Percentiles rank a stretch among this genome's conserved stretches.
phyloP scores from a whole-genome alignment of 2,797 vertebrate species.

The Sebastes reedi region DNA sequence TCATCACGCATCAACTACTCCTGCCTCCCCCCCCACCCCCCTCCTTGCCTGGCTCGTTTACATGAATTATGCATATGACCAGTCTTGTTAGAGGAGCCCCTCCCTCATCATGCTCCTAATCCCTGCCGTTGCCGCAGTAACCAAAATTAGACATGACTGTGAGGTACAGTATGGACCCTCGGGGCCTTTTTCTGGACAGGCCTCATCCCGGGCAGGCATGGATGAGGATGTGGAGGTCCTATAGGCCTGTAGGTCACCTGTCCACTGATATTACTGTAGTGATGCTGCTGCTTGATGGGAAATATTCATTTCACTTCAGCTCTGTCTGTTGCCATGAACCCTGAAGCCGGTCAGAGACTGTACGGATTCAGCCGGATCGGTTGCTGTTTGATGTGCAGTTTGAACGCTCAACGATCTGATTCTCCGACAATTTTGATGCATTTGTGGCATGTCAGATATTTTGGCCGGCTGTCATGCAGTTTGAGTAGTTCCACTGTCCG shows the following conservation, averaged over 20 bases:
- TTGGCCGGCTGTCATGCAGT: background rate
- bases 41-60: slow-evolving; percentile 61
- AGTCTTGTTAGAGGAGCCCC: slow-evolving; percentile 73
- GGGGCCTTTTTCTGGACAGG: slow-evolving; percentile 70
- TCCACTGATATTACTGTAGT: slow-evolving; percentile 66
- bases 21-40: background rate
- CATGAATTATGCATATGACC: slow-evolving; percentile 82
- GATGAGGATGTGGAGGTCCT: slow-evolving; percentile 48
- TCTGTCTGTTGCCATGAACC: slow-evolving; percentile 26
- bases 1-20: slow-evolving; percentile 61
- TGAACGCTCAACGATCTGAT: background rate
- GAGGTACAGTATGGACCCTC: slow-evolving; percentile 62
- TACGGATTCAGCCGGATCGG: background rate
- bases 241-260: slow-evolving; percentile 70
- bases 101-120: slow-evolving; percentile 73
- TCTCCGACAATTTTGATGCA: background rate
- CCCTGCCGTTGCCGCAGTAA: slow-evolving; percentile 75
- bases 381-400: background rate
- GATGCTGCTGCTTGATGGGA: slow-evolving; percentile 47
- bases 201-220: slow-evolving; percentile 42
- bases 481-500: background rate
- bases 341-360: background rate
- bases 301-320: slow-evolving; percentile 46
- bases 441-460: background rate
- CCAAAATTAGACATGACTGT: slow-evolving; percentile 75